These are phyloP conservation scores for Leucophenga varia DNA, from an alignment of 1,140 invertebrate species.

Conservation along the genomic window DNA sequence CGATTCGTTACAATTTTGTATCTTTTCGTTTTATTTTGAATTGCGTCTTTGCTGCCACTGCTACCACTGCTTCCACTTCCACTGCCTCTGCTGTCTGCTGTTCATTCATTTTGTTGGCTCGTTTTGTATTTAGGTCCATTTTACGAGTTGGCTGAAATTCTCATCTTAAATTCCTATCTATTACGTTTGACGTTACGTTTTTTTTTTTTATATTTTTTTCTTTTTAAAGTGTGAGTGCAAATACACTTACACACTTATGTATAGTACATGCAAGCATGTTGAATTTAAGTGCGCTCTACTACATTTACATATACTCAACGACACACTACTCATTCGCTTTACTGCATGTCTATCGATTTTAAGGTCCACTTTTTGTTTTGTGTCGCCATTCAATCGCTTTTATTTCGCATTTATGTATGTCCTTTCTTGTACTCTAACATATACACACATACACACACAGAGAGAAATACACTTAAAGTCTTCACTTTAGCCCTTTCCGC, in stretches of 20 bases:
- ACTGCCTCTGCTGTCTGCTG: too few relatives aligned
- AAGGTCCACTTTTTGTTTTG: constrained; percentile 13
- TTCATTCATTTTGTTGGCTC: too few relatives aligned
- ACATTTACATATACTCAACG: background rate
- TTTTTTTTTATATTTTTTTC: too few relatives aligned
- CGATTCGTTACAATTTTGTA: too few relatives aligned
- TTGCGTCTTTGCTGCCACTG: too few relatives aligned
- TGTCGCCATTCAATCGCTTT: constrained; percentile 51
- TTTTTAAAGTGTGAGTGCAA: constrained; percentile 14
- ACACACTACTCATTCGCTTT: background rate
- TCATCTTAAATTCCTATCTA: constrained; percentile 50
- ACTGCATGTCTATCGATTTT: constrained; percentile 44
- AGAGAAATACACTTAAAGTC: too few relatives aligned
- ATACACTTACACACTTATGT: constrained; percentile 13
- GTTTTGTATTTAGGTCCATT: background rate
- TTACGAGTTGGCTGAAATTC: constrained; percentile 2
- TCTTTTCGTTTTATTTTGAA: too few relatives aligned
- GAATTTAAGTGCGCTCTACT: background rate
- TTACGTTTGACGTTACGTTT: constrained; percentile 24
- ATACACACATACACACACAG: constrained; percentile 1
- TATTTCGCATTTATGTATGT: constrained; percentile 51
- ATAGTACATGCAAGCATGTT: background rate
- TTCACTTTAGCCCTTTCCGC: too few relatives aligned
- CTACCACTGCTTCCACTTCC: too few relatives aligned
- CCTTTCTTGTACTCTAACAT: constrained; percentile 23